These are phyloP conservation scores for Apamea epomidion DNA, from an alignment of 2,888 invertebrate species.

Conservation along the genomic window DNA sequence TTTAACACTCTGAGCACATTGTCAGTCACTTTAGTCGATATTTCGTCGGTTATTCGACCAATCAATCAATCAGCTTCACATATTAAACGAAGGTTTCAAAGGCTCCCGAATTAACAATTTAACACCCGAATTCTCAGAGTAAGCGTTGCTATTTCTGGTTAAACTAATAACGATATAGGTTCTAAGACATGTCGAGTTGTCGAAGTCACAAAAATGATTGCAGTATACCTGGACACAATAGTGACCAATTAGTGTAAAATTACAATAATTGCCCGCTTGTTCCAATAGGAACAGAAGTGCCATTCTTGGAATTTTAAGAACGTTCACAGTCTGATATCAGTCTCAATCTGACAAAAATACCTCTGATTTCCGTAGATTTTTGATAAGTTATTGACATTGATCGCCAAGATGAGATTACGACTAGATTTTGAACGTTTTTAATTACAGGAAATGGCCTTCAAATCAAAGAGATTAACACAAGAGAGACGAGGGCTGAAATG, in stretches of 20 bases:
- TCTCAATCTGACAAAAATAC: too few species aligned
- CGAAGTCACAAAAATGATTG: background rate
- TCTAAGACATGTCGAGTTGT: background rate
- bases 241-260: background rate
- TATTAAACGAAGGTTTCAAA: conserved; percentile 1
- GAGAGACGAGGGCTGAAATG: background rate
- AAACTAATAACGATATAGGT: background rate
- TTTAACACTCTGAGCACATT: conserved; percentile 3
- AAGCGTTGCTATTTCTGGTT: background rate
- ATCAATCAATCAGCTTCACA: conserved; percentile 32
- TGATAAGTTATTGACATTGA: too few species aligned
- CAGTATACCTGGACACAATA: background rate
- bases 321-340: too few species aligned
- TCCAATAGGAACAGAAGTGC: too few species aligned
- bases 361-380: too few species aligned
- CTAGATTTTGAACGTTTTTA: background rate
- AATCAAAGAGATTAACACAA: background rate
- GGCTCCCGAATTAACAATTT: conserved; percentile 11
- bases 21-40: background rate
- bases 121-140: background rate
- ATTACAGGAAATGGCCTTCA: too few species aligned
- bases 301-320: too few species aligned
- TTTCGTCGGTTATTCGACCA: conserved; percentile 4
- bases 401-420: too few species aligned
- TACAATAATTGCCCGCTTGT: too few species aligned